Percentiles rank a stretch among this genome's conserved stretches.
phyloP scores from a whole-genome alignment of 2,113 vertebrate species.

The Puma concolor region DNA sequence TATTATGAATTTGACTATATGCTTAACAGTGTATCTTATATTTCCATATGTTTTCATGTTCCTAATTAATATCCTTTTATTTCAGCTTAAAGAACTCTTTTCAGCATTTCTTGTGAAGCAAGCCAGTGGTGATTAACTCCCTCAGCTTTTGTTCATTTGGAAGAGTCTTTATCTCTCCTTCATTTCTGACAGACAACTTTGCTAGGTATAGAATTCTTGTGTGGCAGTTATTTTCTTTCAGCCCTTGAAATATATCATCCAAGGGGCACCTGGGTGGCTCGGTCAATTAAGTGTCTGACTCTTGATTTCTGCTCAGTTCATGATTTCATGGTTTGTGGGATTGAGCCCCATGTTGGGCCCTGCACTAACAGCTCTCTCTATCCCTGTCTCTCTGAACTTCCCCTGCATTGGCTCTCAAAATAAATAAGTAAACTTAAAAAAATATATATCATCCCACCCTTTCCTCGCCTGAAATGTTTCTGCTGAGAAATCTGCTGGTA shows the following conservation, averaged over 20 bases:
- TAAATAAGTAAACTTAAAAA: too few relatives aligned
- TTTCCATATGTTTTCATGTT: neutral
- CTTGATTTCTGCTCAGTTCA: too few relatives aligned
- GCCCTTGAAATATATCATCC: neutral
- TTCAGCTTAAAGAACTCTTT: neutral
- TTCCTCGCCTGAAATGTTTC: neutral
- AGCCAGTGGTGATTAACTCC: neutral
- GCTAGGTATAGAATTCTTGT: neutral
- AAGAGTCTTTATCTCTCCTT: neutral
- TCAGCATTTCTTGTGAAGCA: neutral
- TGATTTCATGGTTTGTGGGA: too few relatives aligned
- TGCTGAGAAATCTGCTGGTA: neutral
- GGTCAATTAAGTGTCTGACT: too few relatives aligned
- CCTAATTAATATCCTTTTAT: neutral
- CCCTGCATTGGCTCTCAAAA: too few relatives aligned
- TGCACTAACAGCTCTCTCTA: too few relatives aligned
- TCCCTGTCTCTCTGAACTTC: too few relatives aligned
- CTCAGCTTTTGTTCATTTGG: neutral
- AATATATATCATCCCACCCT: neutral
- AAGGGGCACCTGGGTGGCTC: too few relatives aligned
- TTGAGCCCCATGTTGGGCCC: too few relatives aligned
- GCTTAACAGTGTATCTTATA: neutral
- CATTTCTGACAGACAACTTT: neutral
- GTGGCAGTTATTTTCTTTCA: neutral
- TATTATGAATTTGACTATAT: neutral